Conservation (phyloP, 2,113 vertebrate genomes). For the Sclerurus mexicanus region DNA sequence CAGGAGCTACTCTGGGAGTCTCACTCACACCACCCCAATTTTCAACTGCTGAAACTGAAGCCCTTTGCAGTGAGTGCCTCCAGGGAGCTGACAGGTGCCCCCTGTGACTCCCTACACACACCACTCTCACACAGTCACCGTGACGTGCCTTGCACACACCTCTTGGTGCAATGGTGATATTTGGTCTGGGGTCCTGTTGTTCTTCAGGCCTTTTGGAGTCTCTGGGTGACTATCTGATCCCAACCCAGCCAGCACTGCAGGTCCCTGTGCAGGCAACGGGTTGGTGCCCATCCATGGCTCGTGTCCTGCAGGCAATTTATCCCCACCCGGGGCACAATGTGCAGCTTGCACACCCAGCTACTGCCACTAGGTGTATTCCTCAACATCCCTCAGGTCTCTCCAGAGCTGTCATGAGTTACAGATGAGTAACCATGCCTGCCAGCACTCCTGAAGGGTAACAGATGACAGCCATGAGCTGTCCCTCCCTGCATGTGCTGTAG, state of each 20-base stretch:
- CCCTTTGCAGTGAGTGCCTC: not conserved
- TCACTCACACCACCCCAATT: not conserved
- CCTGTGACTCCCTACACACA: not conserved
- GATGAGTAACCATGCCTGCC: not conserved
- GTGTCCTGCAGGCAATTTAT: not conserved
- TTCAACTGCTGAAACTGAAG: not conserved
- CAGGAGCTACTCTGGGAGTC: not conserved
- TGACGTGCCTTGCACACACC: not conserved
- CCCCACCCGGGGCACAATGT: not conserved
- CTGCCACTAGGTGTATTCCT: not conserved
- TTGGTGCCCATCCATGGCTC: accelerated
- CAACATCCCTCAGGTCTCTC: not conserved
- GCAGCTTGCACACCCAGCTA: not conserved
- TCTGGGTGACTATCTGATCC: accelerated
- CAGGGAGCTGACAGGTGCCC: not conserved
- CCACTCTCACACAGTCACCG: not conserved
- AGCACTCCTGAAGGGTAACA: accelerated
- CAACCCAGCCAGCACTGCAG: accelerated
- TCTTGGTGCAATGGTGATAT: not conserved
- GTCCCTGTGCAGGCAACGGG: not conserved
- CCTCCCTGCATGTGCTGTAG: not conserved
- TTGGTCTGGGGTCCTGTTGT: not conserved
- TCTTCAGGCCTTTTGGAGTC: not conserved
- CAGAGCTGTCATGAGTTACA: accelerated
- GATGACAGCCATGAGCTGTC: accelerated